Evolutionary conservation across 2,888 invertebrate species (phyloP), one percentile per base, ranked within the genome.

Genomic region (Pimpla rufipes): DNA sequence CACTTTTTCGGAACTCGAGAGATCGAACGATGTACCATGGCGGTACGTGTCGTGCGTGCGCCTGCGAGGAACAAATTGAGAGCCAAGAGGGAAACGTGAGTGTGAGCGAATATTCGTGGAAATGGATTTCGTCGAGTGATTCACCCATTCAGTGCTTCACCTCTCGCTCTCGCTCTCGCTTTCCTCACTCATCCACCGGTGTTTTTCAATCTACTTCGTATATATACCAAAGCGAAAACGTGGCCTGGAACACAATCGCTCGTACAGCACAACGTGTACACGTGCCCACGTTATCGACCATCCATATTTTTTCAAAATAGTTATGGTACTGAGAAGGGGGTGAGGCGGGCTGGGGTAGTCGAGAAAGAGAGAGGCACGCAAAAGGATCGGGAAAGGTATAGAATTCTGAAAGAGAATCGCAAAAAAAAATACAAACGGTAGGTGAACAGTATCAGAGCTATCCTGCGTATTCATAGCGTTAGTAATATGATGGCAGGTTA

Each of bases 191-290:
- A 23, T 18, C 23, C 68, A 29, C 42, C 16, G 29, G 23, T 78
- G 47, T 76, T 85, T 68, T 74, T 64, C 80, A 77, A 85, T 77
- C 66, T 68, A 78, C 37, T 83, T 50, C 68, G 59, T 35, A 52
- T 75, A 52, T 75, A 47, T 77, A 57, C 18, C 57, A 35, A 18
- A 73, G 71, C 37, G 47, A 62, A 40, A 47, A 45, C 10, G 29
- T 23, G 37, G 18, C 37, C 62, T 42, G 50, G 47, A 52, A 71
- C 73, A 40, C 67, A 74, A 77, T 73, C 77, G 57, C 59, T 62
- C 55, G 13, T 55, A 23, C 13, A 40, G 40, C 57, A 16, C 21
- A 52, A 45, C 67, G 81, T 47, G 57, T 42, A 35, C 45, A 59
- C 71, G 47, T 23, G n/a, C 47, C 62, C 47, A 29, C 29, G 47